Base-by-base conservation (phyloP, 2,113 vertebrate genomes). In the Dasyornis broadbenti region DNA sequence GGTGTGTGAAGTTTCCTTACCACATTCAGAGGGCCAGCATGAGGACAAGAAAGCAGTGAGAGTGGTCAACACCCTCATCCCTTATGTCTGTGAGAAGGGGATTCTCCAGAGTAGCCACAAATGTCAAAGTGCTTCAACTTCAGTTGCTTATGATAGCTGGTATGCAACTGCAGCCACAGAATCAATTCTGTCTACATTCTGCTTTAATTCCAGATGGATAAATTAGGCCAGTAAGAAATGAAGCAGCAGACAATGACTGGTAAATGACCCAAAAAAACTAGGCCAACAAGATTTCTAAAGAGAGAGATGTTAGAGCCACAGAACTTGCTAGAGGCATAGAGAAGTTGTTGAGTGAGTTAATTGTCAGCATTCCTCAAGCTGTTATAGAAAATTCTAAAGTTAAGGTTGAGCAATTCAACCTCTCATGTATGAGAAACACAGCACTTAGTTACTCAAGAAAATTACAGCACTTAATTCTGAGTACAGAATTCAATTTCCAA, bases 391-490 rank as follows among this genome's bases (percentile, higher is more conserved):
- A 89, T 93, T 86, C 89, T 84, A 44, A 92, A 90, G 88, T 65
- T 93, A 94, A 75, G 68, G n/a, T n/a, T 94, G 86, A 95, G 86
- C 31, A 92, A 89, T 81, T 89, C 86, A 90, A n/a, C 50, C 79
- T 93, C 79, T 90, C 82, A 90, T 68, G 60, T 71, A 89, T 63
- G 35, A 94, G 72, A 89, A 89, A 86, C 52, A 68, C 23, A 81
- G 80, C 91, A 94, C 80, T 94, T 70, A 90, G 26, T 95, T 83
- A 87, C 47, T 90, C 64, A 59, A 92, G 94, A 94, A 96, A 94
- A 96, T 95, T 88, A 77, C 59, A 92, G 76, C 82, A 94, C 91
- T 96, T 94, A 93, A 93, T 77, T 94, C 89, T 81, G 76, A 97
- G 82, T 69, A 88, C 80, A 91, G 80, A 93, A 81, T 95, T 94